These are phyloP conservation scores for Andrena haemorrhoa DNA, from an alignment of 2,888 invertebrate genomes.

Conservation along the genomic window DNA sequence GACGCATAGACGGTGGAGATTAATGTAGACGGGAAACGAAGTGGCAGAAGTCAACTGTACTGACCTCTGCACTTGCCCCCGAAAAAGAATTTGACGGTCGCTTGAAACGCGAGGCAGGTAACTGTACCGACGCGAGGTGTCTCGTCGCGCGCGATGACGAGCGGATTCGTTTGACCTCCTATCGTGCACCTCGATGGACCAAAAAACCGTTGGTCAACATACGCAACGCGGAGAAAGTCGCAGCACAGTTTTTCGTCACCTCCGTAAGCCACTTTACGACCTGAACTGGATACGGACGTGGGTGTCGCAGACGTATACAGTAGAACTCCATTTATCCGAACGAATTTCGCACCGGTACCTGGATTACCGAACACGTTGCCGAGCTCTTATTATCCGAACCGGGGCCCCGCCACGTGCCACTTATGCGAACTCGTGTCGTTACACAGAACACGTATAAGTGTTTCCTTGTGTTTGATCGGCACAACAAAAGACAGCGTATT, in stretches of 20 bases:
- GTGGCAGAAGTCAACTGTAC: neutral
- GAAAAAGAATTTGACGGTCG: constrained; percentile 38
- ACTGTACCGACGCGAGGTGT: constrained; percentile 56
- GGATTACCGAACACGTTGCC: too few relatives aligned
- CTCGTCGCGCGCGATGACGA: constrained; percentile 23
- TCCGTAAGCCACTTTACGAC: constrained; percentile 53
- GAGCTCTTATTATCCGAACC: too few relatives aligned
- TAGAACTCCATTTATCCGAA: too few relatives aligned
- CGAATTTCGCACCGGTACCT: too few relatives aligned
- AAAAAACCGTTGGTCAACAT: constrained; percentile 77
- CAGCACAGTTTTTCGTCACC: constrained; percentile 75
- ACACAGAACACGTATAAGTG: too few relatives aligned
- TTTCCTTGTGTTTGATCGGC: neutral
- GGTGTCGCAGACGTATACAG: constrained; percentile 21
- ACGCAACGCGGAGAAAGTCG: constrained; percentile 76
- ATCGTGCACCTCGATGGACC: constrained; percentile 67
- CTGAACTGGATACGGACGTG: constrained; percentile 31
- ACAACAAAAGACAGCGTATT: too few relatives aligned
- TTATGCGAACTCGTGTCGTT: neutral
- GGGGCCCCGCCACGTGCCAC: too few relatives aligned
- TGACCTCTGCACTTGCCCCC: constrained; percentile 13
- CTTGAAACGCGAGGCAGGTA: constrained; percentile 40
- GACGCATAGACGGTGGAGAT: neutral
- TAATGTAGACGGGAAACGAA: neutral
- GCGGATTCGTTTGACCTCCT: constrained; percentile 72